These are phyloP conservation scores for Heliconius aoede DNA, from an alignment of 2,888 invertebrate species.

Conservation along the genomic window DNA sequence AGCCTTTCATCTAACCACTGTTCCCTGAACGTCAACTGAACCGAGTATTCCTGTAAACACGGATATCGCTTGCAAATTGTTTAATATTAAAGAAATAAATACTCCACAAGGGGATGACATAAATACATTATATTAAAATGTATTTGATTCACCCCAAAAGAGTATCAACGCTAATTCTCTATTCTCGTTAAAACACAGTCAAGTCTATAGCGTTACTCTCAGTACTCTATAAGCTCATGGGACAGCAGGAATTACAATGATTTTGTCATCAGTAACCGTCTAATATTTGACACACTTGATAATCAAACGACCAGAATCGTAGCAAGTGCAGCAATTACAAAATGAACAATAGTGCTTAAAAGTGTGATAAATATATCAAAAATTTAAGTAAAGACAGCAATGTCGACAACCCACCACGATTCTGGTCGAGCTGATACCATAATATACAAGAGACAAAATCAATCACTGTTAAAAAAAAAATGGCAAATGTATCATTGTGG, in stretches of 20 bases:
- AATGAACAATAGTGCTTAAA: background rate
- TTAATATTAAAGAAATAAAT: background rate
- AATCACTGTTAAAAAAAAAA: conserved; percentile 4
- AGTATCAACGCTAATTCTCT: conserved; percentile 29
- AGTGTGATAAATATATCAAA: background rate
- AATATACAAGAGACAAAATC: conserved; percentile 36
- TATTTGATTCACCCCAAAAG: conserved; percentile 41
- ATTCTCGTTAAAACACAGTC: conserved; percentile 23
- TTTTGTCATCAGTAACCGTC: conserved; percentile 38
- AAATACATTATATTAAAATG: conserved; percentile 21
- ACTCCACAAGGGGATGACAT: conserved; percentile 50
- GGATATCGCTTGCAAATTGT: conserved; percentile 16
- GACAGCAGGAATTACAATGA: conserved; percentile 37
- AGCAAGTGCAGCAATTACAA: background rate
- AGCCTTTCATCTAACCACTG: conserved; percentile 98
- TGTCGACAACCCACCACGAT: background rate
- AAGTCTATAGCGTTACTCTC: conserved; percentile 39
- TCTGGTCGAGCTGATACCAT: conserved; percentile 1
- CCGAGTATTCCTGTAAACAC: conserved; percentile 95
- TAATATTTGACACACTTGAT: conserved; percentile 8
- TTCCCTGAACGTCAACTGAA: conserved; percentile 98
- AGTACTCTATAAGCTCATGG: conserved; percentile 44
- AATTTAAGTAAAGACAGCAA: background rate
- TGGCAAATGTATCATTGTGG: conserved; percentile 34
- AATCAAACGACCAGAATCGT: conserved; percentile 16